A percentile compares a stretch with the other conserved stretches of the same genome.
These are phyloP conservation scores for Eupithecia tripunctaria DNA, from an alignment of 2,888 invertebrate genomes.

Conservation along the genomic window DNA sequence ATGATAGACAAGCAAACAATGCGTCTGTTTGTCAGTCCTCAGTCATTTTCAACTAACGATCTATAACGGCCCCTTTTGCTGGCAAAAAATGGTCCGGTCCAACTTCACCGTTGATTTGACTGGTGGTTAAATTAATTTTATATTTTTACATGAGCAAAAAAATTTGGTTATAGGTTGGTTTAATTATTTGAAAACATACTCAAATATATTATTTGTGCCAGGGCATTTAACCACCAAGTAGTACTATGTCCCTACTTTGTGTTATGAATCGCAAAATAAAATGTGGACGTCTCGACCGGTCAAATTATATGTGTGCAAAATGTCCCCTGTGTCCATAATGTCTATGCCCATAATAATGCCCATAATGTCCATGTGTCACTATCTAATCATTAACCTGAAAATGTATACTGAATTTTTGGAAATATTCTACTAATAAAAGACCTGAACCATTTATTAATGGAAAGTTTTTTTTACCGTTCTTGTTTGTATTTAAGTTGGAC, in stretches of 20 bases:
- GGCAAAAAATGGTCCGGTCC: conserved; percentile 60
- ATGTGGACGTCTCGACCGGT: too few relatives aligned
- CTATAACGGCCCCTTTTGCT: conserved; percentile 52
- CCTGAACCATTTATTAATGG: background rate
- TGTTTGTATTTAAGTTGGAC: background rate
- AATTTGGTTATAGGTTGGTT: background rate
- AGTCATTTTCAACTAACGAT: conserved; percentile 67
- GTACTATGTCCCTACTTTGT: too few relatives aligned
- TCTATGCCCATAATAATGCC: too few relatives aligned
- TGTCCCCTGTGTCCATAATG: too few relatives aligned
- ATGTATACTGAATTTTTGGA: background rate
- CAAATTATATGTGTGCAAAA: too few relatives aligned
- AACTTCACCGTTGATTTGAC: conserved; percentile 5
- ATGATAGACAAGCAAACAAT: conserved; percentile 69
- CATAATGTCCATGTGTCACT: too few relatives aligned
- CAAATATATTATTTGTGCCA: too few relatives aligned
- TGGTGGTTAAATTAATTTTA: background rate
- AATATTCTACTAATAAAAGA: background rate
- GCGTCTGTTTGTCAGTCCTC: conserved; percentile 70
- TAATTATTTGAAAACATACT: background rate
- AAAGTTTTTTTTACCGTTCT: background rate
- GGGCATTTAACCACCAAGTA: too few relatives aligned
- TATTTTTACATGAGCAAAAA: background rate
- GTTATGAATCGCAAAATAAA: too few relatives aligned
- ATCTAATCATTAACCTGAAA: background rate